These are phyloP conservation scores for Belonocnema kinseyi DNA, from an alignment of 1,140 invertebrate species.

Conservation along the genomic window DNA sequence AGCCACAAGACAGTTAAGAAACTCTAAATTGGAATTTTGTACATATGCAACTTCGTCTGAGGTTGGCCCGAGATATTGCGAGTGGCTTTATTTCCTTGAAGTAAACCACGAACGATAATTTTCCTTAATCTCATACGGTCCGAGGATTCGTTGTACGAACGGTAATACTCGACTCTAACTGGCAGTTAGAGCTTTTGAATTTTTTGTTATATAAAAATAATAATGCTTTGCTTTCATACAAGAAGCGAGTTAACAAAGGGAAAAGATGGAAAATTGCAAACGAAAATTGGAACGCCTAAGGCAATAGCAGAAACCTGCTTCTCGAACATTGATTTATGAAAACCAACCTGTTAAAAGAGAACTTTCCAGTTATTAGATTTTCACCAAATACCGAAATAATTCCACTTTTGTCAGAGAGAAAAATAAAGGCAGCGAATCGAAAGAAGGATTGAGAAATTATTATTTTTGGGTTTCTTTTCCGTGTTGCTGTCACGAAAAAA, in stretches of 20 bases:
- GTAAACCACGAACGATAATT: slow-evolving; percentile 30
- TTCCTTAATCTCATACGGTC: slow-evolving; percentile 22
- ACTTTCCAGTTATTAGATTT: too few species aligned
- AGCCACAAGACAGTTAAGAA: slow-evolving; percentile 61
- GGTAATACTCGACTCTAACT: background rate
- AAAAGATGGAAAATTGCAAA: background rate
- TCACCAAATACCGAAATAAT: too few species aligned
- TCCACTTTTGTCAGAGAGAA: too few species aligned
- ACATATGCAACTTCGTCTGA: slow-evolving; percentile 53
- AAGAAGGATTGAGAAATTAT: too few species aligned
- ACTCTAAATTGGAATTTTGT: slow-evolving; percentile 58
- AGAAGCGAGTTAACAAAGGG: background rate
- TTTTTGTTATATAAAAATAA: slow-evolving; percentile 3
- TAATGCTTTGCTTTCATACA: background rate
- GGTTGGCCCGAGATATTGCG: slow-evolving; percentile 27
- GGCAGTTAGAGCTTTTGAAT: slow-evolving; percentile 20
- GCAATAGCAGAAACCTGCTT: slow-evolving; percentile 11
- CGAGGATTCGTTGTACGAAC: slow-evolving; percentile 1
- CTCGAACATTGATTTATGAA: slow-evolving; percentile 27
- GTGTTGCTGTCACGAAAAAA: too few species aligned
- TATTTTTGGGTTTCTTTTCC: too few species aligned
- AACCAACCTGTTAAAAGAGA: background rate
- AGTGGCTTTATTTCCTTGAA: slow-evolving; percentile 30
- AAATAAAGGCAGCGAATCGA: too few species aligned
- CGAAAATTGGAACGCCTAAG: slow-evolving; percentile 15